Evolutionary conservation across 2,797 vertebrate species (phyloP).

Genomic region (Serranus cabrilla): DNA sequence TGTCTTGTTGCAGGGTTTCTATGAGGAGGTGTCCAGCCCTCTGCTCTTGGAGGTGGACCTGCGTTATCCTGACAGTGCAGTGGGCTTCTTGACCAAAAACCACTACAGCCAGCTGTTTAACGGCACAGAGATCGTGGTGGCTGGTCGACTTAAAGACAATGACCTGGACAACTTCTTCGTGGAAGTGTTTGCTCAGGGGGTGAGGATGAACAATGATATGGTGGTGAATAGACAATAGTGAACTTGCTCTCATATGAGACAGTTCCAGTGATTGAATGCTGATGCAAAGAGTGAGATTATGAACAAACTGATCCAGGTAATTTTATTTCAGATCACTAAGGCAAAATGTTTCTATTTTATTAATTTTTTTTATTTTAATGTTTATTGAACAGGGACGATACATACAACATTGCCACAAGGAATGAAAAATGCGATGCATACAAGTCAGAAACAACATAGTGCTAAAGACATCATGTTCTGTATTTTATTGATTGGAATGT

Average conservation of each 20-base stretch:
- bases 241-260: not conserved
- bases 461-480: no score
- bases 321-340: no score
- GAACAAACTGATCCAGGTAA: no score
- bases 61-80: conserved; percentile 80
- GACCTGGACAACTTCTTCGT: conserved; percentile 77
- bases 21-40: conserved; percentile 89
- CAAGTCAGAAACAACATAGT: no score
- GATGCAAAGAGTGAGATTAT: no score
- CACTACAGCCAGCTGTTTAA: conserved; percentile 87
- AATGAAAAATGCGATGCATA: no score
- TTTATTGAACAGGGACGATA: no score
- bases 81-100: conserved; percentile 83
- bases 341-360: no score
- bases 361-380: no score
- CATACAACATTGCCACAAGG: no score
- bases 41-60: conserved; percentile 86
- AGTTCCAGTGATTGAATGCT: no score
- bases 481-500: no score
- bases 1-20: conserved; percentile 86
- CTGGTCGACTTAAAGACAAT: conserved; percentile 83
- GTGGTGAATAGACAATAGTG: not conserved
- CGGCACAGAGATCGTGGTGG: conserved; percentile 91
- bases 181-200: conserved; percentile 43
- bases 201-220: conserved; percentile 66